Evolutionary conservation across 1,140 invertebrate species (phyloP), one percentile per base, ranked within the genome.

Genomic region (Caenorhabditis inopinata): DNA sequence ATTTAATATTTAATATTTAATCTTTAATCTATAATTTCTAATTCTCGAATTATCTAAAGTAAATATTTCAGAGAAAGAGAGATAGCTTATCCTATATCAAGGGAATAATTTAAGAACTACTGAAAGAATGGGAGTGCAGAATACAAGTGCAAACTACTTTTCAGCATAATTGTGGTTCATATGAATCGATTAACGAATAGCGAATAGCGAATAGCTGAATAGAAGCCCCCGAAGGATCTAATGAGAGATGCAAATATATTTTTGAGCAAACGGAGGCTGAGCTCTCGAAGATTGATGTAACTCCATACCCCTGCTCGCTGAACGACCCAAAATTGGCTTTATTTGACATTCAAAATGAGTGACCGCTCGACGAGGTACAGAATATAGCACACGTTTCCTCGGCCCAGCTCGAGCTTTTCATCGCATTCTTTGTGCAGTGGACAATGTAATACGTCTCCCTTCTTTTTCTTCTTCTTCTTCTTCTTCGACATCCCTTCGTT

Each of bases 291-390:
- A 58, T 58, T 58, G 35, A 58, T 58, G 18, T 32, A 16, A 29
- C 11, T 14, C 27, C 9, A 11, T 14, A 11, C 21, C 6, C n/a
- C n/a, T n/a, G n/a, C n/a, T n/a, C n/a, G n/a, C n/a, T n/a, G n/a
- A n/a, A n/a, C n/a, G n/a, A 42, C 6, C 38, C 5, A 42, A 68
- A 68, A 68, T 68, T 68, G 58, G 58, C 25, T 75, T 75, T 21
- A 48, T 75, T 48, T 47, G 47, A 18, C 25, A 47, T 46, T 74
- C 32, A 21, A 74, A 75, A 75, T 29, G 29, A 75, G 74, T 48
- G 74, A 48, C 74, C 42, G 32, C 1, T 25, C 14, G 27, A 47
- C 11, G 27, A 42, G 16, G 25, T 18, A 6, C 29, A 14, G 23
- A n/a, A 75, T 18, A 4, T 23, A 51, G 49, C n/a, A 18, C n/a